Conservation (phyloP, 2,113 vertebrate genomes). For the Myotis lucifugus region DNA sequence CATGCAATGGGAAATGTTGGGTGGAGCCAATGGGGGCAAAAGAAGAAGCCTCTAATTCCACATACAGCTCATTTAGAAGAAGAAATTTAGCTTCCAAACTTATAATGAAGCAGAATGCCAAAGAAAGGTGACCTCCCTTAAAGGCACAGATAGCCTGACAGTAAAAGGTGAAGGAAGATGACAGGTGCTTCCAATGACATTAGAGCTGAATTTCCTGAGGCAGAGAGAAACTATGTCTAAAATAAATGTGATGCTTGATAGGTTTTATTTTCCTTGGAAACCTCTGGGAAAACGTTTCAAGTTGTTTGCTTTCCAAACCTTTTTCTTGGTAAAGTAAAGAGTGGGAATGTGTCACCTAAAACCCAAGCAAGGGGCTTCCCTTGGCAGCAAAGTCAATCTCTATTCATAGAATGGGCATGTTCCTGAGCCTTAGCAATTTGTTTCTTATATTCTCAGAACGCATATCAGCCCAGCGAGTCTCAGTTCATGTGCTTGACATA, state of each 20-base stretch:
- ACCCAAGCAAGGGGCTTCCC: slow-evolving; percentile 61
- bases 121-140: slow-evolving; percentile 66
- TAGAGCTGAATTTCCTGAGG: slow-evolving; percentile 62
- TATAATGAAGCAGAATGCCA: not conserved
- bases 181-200: slow-evolving; percentile 60
- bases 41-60: not conserved
- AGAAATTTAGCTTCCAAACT: not conserved
- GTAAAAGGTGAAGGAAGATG: slow-evolving; percentile 48
- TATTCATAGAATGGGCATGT: slow-evolving; percentile 78
- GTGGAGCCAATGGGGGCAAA: not conserved
- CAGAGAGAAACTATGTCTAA: slow-evolving; percentile 48
- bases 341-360: slow-evolving; percentile 63
- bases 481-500: slow-evolving; percentile 63
- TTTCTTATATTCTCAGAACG: slow-evolving; percentile 74
- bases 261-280: slow-evolving; percentile 69
- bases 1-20: not conserved
- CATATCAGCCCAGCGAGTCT: slow-evolving; percentile 62
- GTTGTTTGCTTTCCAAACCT: slow-evolving; percentile 65
- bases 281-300: slow-evolving; percentile 71
- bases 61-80: not conserved
- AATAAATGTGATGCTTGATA: slow-evolving; percentile 72
- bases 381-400: slow-evolving; percentile 71
- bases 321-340: slow-evolving; percentile 66
- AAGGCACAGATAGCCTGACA: slow-evolving; percentile 40
- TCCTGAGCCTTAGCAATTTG: slow-evolving; percentile 74